Conservation (phyloP, 2,888 invertebrate species). For the Clanis bilineata region DNA sequence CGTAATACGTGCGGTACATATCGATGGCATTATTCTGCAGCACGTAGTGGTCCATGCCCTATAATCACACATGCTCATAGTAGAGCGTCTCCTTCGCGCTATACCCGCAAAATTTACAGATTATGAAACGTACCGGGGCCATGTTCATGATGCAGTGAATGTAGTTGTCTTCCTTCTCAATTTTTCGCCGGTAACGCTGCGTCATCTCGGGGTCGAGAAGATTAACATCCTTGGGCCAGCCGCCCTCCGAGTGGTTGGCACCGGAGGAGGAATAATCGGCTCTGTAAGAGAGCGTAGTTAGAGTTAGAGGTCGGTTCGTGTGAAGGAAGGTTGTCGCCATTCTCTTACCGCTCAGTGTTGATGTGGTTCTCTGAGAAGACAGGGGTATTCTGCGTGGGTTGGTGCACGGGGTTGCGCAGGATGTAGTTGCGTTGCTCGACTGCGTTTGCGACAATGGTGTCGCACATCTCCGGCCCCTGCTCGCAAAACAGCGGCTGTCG, state of each 20-base stretch:
- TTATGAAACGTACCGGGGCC: conserved; percentile 46
- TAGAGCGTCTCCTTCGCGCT: neutral
- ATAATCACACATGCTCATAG: conserved; percentile 19
- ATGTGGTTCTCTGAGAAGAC: conserved; percentile 64
- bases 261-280: conserved; percentile 83
- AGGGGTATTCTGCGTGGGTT: conserved; percentile 69
- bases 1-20: conserved; percentile 94
- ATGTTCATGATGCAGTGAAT: conserved; percentile 84
- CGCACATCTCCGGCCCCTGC: conserved; percentile 53
- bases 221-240: conserved; percentile 90
- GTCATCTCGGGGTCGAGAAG: conserved; percentile 86
- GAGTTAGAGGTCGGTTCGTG: neutral
- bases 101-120: neutral
- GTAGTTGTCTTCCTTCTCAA: conserved; percentile 91
- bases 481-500: conserved; percentile 74
- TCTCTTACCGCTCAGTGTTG: conserved; percentile 79
- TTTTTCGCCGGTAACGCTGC: conserved; percentile 87
- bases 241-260: conserved; percentile 89
- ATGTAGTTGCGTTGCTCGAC: conserved; percentile 54
- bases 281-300: conserved; percentile 44
- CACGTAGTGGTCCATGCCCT: conserved; percentile 92
- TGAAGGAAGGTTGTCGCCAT: too few relatives aligned
- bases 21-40: conserved; percentile 95
- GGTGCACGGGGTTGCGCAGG: conserved; percentile 79
- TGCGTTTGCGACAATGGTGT: conserved; percentile 52